Conservation (phyloP, 2,113 vertebrate genomes). For the Pantherophis guttatus region DNA sequence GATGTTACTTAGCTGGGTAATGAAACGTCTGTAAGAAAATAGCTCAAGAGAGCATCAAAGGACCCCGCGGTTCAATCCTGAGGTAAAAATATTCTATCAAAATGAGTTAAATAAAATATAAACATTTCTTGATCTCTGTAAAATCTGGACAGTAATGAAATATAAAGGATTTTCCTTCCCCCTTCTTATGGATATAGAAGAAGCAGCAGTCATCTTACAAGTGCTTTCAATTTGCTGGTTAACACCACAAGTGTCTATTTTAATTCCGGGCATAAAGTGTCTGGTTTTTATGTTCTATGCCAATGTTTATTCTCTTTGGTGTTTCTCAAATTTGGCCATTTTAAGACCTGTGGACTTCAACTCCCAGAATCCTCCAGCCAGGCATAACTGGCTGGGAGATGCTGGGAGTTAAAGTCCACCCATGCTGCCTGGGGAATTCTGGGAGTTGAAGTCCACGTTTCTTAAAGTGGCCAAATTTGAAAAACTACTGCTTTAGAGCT, state of each 20-base stretch:
- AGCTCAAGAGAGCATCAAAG: neutral
- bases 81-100: neutral
- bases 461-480: neutral
- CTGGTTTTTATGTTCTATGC: neutral
- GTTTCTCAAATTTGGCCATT: neutral
- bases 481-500: neutral
- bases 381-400: neutral
- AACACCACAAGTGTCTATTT: constrained; percentile 5
- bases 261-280: neutral
- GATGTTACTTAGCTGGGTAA: neutral
- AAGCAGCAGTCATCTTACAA: too few relatives aligned
- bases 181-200: neutral
- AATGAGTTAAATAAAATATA: neutral
- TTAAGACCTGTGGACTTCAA: neutral
- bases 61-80: neutral
- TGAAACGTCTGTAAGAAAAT: neutral
- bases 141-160: too few relatives aligned
- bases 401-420: too few relatives aligned
- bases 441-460: neutral
- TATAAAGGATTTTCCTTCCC: neutral
- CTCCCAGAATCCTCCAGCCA: neutral
- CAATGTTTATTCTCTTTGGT: neutral
- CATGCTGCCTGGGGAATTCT: neutral
- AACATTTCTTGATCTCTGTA: neutral
- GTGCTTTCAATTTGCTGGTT: neutral